Base-by-base conservation (phyloP, 2,113 vertebrate species). In the Poeciliopsis turrubarensis region DNA sequence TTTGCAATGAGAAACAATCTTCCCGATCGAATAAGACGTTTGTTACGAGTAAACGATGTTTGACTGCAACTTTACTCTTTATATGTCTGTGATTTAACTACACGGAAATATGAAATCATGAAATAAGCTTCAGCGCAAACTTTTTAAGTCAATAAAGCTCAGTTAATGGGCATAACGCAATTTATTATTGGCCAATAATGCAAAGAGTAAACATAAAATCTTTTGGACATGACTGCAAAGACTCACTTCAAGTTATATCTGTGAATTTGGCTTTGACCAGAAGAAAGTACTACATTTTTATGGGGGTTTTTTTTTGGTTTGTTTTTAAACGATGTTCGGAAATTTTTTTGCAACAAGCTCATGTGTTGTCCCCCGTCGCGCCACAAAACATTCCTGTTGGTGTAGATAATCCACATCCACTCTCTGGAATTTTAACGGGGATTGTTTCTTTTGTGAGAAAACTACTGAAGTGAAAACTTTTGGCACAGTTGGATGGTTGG, bases 401-500 rank as follows among this genome's bases (percentile, higher is more conserved):
- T 57, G 31, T 32, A 37, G 60, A 70, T 67, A 76, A 80, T 83
- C 62, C 68, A 70, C 74, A 54, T 64, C 3, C 60, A 61, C 22
- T 60, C 17, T 67, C 32, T 27, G 70, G 75, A 79, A 86, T 73
- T 77, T 85, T 67, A 74, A 85, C 60, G 67, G 65, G 70, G 68
- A 70, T 37, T 30, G 34, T 70, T 80, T 70, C 70, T 75, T 78
- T 68, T 26, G 30, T 70, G 26, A 51, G 51, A 69, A 78, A 79
- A 54, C 44, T 67, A 39, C n/a, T 77, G 64, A 62, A 79, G 57
- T 75, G 65, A 72, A 80, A 73, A 68, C 44, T 2, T 70, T 72
- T 65, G 14, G 68, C 63, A 60, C 47, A 31, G 74, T n/a, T 75
- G 69, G 44, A 61, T 65, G 75, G 76, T 39, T 30, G 70, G 69